Base-by-base conservation (phyloP, 1,140 invertebrate species). In the Drosophila nebulosa region DNA sequence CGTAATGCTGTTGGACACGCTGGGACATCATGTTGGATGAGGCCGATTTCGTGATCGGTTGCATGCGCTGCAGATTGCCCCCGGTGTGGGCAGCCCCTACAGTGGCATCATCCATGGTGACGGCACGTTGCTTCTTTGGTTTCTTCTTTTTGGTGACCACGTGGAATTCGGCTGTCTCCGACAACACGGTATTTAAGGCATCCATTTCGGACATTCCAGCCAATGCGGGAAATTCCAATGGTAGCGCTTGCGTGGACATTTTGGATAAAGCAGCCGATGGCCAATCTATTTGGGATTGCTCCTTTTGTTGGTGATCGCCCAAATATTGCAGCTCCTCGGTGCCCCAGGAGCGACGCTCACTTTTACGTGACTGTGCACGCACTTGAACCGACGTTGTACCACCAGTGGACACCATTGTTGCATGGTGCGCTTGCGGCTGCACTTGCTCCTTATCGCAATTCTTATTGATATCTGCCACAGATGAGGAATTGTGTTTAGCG, bases 81-180 rank as follows among this genome's bases (percentile, higher is more conserved):
- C 83, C 78, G 0, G 80, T 63, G 10, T 61, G 52, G 5, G 83
- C 78, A 1, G 83, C 83, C 0, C 74, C 75, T 2, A 83, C 84
- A 0, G 84, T 72, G 0, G 84, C 84, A 58, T 89, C 92, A 52
- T 90, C 92, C 81, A 71, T 89, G 27, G 81, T 77, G 10, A 91
- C 92, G 5, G 91, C 92, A 1, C 93, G 92, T 22, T 93, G 93
- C 76, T 95, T 95, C 90, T 95, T 95, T 74, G 93, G 94, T 68
- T 95, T 94, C 79, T 95, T 95, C 83, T 95, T 95, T 67, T 95
- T 95, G 1, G 94, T 95, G 12, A 95, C 95, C 26, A 95, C 93
- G 72, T 94, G 92, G 79, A 95, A 95, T 51, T 95, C 95, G 0
- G 92, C 91, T 6, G 91, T 91, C 74, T 93, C 92, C n/a, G 90